Evolutionary conservation across 1,140 invertebrate species (phyloP), one percentile per base, ranked within the genome.

Genomic region (Delia radicum): DNA sequence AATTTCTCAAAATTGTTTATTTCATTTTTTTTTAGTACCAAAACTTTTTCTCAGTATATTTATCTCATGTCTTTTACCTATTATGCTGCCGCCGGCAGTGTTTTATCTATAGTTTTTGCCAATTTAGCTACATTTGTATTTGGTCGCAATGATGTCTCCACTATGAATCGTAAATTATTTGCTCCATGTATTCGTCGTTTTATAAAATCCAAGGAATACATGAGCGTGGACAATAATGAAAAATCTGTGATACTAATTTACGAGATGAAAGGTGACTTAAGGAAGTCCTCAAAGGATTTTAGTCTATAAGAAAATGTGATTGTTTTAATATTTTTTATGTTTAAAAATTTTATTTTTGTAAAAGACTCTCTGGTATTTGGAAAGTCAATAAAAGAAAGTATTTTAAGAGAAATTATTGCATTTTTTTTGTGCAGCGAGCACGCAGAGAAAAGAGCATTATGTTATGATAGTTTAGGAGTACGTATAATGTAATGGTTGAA

Each of bases 61-160:
- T 84, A 83, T 75, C 77, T 80, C 18, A 75, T 82, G 21, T 85
- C 83, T 12, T 85, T 85, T 42, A 80, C 83, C 78, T 74, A 74
- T 6, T 85, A 84, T 48, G 71, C 77, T 8, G 4, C 75, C 0
- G 74, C 79, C 27, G 79, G 83, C 0, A 31, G 77, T 5, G 0
- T 27, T 3, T 61, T 84, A 46, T 77, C 76, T 2, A 27, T 85
- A 2, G 18, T 76, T 0, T 61, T 33, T 24, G 79, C 77, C 33
- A 62, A 77, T 42, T 28, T 84, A 12, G 62, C 79, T 0, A 74
- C 78, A 10, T 79, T 80, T 27, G 6, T 81, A 2, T 83, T 82
- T 46, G 83, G 83, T 0, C 74, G 73, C 0, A 78, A 78, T 63
- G 37, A 77, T 7, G 29, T 73, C 3, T 77, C 78, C n/a, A 80